Evolutionary conservation across 2,113 vertebrate species (phyloP), one percentile per base, ranked within the genome.

Genomic region (Aptenodytes forsteri): DNA sequence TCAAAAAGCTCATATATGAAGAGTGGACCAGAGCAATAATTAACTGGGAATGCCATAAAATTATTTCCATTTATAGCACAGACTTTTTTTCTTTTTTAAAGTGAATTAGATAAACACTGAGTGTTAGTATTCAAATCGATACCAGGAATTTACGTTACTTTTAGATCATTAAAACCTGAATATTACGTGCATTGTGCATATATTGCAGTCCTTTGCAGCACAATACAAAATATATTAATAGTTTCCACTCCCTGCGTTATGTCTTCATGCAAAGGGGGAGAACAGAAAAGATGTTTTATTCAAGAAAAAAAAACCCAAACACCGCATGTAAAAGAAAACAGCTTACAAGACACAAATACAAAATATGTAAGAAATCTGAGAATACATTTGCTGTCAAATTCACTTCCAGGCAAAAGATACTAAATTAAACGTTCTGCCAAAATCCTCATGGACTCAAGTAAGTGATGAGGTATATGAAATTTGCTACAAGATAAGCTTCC

Each of bases 281-380:
- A 92, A 67, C 64, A 54, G 7, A 44, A 81, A 79, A 40, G 38
- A 55, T 44, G 23, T 59, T 85, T 93, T 84, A 73, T 73, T 94
- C 32, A 70, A 78, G 59, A n/a, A 49, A 87, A 86, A 88, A 86
- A 50, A 10, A 4, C 4, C 21, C 23, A 40, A 83, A 58, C 20
- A 75, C 4, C 3, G 1, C 32, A 79, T 34, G n/a, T 67, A 54
- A 80, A 95, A 76, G 46, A 66, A 88, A 95, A 83, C 44, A 87
- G 49, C 47, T 96, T 84, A 93, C 50, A 67, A 78, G 61, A 52
- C 26, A 21, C 42, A 83, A 86, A 79, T 58, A 86, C 42, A 88
- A 96, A 95, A 97, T 90, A 96, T 16, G 38, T 55, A 88, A 40
- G 64, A 83, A 27, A 83, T 86, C 49, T 50, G 78, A 95, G 59